A percentile compares a stretch with the other conserved stretches of the same genome.
These are phyloP conservation scores for Creontiades dilutus DNA, from an alignment of 2,888 invertebrate species.

Conservation along the genomic window DNA sequence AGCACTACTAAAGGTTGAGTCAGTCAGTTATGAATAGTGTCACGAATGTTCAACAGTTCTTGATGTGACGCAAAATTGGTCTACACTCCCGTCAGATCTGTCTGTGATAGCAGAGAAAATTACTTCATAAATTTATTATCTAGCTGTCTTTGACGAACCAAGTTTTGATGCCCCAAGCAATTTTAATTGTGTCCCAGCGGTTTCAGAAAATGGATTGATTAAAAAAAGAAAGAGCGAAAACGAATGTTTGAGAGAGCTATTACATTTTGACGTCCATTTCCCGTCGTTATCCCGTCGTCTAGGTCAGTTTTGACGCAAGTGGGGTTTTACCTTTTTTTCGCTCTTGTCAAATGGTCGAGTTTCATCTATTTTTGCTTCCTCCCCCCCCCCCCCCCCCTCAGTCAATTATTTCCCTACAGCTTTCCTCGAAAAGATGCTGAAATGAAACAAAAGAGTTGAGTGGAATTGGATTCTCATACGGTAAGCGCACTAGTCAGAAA, in stretches of 20 bases:
- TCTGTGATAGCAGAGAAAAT: slow-evolving; percentile 23
- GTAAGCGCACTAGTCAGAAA: slow-evolving; percentile 69
- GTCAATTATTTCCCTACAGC: slow-evolving; percentile 47
- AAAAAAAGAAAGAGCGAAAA: slow-evolving; percentile 31
- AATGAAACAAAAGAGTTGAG: slow-evolving; percentile 60
- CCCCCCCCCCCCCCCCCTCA: background rate
- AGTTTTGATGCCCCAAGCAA: background rate
- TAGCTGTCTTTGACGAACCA: slow-evolving; percentile 12
- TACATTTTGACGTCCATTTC: slow-evolving; percentile 68
- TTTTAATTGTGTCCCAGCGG: background rate
- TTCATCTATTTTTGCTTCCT: background rate
- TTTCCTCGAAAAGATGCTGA: slow-evolving; percentile 41
- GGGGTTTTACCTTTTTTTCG: background rate
- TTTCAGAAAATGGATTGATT: slow-evolving; percentile 61
- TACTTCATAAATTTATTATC: slow-evolving; percentile 57
- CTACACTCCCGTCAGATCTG: too few species aligned
- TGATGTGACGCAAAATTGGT: too few species aligned
- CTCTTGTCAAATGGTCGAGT: background rate
- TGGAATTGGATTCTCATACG: slow-evolving; percentile 71
- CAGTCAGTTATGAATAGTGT: too few species aligned
- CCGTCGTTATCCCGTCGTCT: slow-evolving; percentile 61
- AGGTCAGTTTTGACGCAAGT: slow-evolving; percentile 49
- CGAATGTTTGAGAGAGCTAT: slow-evolving; percentile 45
- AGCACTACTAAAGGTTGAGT: too few species aligned
- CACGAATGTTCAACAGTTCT: too few species aligned